A percentile compares a stretch with the other conserved stretches of the same genome.
phyloP scores from a whole-genome alignment of 2,113 vertebrate genomes.

The Clarias magur region DNA sequence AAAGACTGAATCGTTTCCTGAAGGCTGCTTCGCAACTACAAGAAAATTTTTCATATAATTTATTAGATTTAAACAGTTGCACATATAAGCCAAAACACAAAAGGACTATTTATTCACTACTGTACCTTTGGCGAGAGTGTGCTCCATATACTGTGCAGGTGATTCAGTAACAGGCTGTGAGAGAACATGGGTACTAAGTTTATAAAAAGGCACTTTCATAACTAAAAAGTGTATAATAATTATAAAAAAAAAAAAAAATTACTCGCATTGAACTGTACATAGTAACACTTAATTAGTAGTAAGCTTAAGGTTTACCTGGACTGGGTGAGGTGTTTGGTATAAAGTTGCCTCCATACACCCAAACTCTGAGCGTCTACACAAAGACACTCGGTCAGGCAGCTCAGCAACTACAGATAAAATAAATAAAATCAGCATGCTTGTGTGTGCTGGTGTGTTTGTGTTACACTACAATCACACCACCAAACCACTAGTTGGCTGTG shows the following conservation, averaged over 20 bases:
- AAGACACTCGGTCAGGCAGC: slow-evolving; percentile 87
- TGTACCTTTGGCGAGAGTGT: slow-evolving; percentile 80
- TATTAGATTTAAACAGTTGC: neutral
- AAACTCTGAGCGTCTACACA: slow-evolving; percentile 83
- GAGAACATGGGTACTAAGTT: neutral
- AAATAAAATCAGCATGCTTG: neutral
- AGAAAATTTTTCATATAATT: neutral
- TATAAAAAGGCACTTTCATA: neutral
- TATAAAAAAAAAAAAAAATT: neutral
- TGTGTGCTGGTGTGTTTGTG: too few relatives aligned
- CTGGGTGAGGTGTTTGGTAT: slow-evolving; percentile 89
- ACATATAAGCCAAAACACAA: neutral
- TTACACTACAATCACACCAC: too few relatives aligned
- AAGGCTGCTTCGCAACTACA: slow-evolving; percentile 80
- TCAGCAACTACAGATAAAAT: slow-evolving; percentile 78
- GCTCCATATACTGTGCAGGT: slow-evolving; percentile 82
- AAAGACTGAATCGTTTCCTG: slow-evolving; percentile 89
- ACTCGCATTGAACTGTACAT: neutral
- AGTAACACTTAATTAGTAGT: neutral
- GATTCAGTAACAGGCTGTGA: slow-evolving; percentile 84
- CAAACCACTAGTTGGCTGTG: too few relatives aligned
- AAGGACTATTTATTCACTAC: neutral
- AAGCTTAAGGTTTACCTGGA: slow-evolving; percentile 77
- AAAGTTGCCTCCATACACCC: slow-evolving; percentile 92
- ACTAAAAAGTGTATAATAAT: neutral